phyloP scores from a whole-genome alignment of 1,140 invertebrate species.

The Cecropterus lyciades region DNA sequence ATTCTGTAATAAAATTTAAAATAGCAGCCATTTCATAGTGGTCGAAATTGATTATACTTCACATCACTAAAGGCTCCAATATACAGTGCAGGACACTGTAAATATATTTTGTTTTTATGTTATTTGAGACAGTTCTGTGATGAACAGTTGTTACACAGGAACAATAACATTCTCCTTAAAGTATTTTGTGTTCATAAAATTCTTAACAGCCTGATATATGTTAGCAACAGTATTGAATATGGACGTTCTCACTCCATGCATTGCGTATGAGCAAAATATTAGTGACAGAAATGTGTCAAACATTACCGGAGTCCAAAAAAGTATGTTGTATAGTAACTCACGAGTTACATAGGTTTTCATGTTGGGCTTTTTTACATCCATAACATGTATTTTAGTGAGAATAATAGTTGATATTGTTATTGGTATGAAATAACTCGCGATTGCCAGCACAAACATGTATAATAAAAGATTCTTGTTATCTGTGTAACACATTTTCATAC shows the following conservation, averaged over 20 bases:
- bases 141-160: constrained; percentile 50
- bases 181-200: constrained; percentile 75
- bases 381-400: constrained; percentile 71
- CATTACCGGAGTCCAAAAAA: constrained; percentile 78
- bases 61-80: no score
- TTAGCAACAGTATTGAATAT: constrained; percentile 73
- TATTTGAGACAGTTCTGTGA: no score
- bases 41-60: no score
- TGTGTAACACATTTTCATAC: constrained; percentile 69
- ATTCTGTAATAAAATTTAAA: no score
- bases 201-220: constrained; percentile 75
- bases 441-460: constrained; percentile 65
- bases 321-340: constrained; percentile 70
- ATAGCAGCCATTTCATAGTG: no score
- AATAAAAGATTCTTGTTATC: constrained; percentile 64
- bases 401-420: constrained; percentile 71
- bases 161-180: constrained; percentile 69
- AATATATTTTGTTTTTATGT: no score
- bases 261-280: constrained; percentile 71
- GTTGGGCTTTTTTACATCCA: constrained; percentile 58
- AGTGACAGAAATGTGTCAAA: constrained; percentile 74
- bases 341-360: constrained; percentile 68
- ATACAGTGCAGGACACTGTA: no score
- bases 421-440: constrained; percentile 74
- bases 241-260: constrained; percentile 60